Evolutionary conservation across 2,113 vertebrate genomes (phyloP), one percentile per base, ranked within the genome.

Genomic region (Misgurnus anguillicaudatus): DNA sequence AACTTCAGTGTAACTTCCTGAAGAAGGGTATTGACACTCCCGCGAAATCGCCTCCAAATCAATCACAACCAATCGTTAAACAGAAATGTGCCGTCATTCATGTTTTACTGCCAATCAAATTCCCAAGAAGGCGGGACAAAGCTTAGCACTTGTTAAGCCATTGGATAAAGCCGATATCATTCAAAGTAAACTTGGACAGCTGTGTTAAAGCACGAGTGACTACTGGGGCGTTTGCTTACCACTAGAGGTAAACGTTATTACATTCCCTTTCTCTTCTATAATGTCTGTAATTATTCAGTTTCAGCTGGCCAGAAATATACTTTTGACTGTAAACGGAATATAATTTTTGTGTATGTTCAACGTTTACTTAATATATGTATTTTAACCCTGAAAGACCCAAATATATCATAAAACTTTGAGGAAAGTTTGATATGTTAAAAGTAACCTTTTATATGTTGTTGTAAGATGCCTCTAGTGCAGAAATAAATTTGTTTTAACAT

Each of bases 71-170:
- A 78, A 81, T 72, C 10, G 48, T 3, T 24, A 60, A 39, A 24
- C 48, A 21, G 47, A 16, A 7, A 61, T 0, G 13, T 4, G 31
- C 24, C 1, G 6, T 39, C 10, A 8, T 61, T 58, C 8, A 42
- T 2, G 1, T 39, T 38, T 21, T 78, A 57, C 69, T 8, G 57
- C 82, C 79, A 81, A 78, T 84, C 17, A 77, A n/a, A 13, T 16
- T 13, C 5, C 4, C 9, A 13, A 36, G 45, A 4, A 77, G 82
- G 67, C 78, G 74, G 78, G 57, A 13, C 11, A 31, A 21, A 1
- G 13, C 5, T 9, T 19, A 8, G 21, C 5, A 48, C 24, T 8
- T 1, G 13, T 38, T 41, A 14, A 3, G 41, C 19, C 8, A 82
- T 62, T 39, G 76, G 76, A 0, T 57, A 60, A 14, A 61, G 13